Evolutionary conservation across 2,888 invertebrate genomes (phyloP).

Genomic region (Spisula subtruncata): DNA sequence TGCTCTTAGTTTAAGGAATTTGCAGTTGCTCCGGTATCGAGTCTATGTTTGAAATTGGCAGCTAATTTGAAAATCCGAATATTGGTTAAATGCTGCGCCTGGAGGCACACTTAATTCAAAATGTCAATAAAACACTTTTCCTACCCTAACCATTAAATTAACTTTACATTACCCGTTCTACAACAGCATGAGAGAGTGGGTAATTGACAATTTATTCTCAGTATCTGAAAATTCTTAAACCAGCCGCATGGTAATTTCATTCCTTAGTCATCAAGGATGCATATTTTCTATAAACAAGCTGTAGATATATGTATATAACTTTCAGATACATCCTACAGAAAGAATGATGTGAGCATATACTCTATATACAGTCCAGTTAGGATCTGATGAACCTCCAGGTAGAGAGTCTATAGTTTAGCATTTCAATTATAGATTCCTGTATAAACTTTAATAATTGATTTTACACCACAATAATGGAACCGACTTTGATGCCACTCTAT

Average conservation of each 20-base stretch:
- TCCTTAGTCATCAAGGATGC: slow-evolving; percentile 3
- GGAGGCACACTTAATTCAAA: background rate
- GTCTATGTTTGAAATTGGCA: background rate
- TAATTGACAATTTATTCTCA: slow-evolving; percentile 7
- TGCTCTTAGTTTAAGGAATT: background rate
- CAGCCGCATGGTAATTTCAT: background rate
- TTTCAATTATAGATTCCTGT: too few species aligned
- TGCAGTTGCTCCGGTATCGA: background rate
- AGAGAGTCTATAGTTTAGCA: too few species aligned
- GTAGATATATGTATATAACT: background rate
- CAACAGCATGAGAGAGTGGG: background rate
- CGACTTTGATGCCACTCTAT: too few species aligned
- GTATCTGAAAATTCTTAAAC: slow-evolving; percentile 4
- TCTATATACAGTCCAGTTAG: too few species aligned
- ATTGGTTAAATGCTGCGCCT: background rate
- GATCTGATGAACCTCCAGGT: too few species aligned
- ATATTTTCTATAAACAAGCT: slow-evolving; percentile 9
- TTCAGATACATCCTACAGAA: background rate
- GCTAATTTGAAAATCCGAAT: slow-evolving; percentile 1
- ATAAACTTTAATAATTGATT: too few species aligned
- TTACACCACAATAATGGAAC: too few species aligned
- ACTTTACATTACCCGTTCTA: background rate
- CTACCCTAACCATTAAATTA: background rate
- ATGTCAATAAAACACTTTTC: background rate
- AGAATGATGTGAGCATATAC: background rate